These are phyloP conservation scores for Dolomedes plantarius DNA, from an alignment of 2,888 invertebrate genomes.

Conservation along the genomic window DNA sequence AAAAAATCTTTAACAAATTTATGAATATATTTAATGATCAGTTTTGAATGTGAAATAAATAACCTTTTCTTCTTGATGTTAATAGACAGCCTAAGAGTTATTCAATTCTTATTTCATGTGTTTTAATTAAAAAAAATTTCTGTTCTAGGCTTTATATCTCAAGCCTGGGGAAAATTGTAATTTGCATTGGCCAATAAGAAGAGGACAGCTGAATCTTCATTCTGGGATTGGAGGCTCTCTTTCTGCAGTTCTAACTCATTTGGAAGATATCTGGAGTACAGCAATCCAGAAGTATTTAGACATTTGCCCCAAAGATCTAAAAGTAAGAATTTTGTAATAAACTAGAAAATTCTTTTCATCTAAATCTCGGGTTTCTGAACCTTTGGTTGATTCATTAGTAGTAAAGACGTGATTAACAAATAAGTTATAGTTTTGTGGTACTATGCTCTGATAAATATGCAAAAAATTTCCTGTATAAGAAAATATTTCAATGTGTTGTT, in stretches of 20 bases:
- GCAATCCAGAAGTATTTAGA: constrained; percentile 86
- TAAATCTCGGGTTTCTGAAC: background rate
- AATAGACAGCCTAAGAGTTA: too few relatives aligned
- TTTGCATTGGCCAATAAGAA: constrained; percentile 90
- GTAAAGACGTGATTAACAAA: background rate
- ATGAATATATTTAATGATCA: too few relatives aligned
- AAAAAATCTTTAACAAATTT: too few relatives aligned
- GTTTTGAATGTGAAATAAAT: too few relatives aligned
- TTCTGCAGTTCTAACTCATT: constrained; percentile 87
- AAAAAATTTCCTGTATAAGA: too few relatives aligned
- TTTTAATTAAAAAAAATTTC: too few relatives aligned
- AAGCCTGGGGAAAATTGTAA: constrained; percentile 85
- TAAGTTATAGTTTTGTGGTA: too few relatives aligned
- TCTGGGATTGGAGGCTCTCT: constrained; percentile 89
- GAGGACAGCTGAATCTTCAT: constrained; percentile 93
- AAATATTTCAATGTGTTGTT: too few relatives aligned
- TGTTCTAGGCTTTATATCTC: constrained; percentile 81
- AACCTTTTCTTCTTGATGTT: too few relatives aligned
- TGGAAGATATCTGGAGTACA: constrained; percentile 92
- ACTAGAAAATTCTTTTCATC: background rate
- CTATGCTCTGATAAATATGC: too few relatives aligned
- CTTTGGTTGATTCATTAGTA: background rate
- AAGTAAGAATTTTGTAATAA: constrained; percentile 76
- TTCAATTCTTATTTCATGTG: too few relatives aligned
- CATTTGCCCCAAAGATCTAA: constrained; percentile 82